phyloP scores from a whole-genome alignment of 2,797 vertebrate species.

The Sebastes taczanowskii region DNA sequence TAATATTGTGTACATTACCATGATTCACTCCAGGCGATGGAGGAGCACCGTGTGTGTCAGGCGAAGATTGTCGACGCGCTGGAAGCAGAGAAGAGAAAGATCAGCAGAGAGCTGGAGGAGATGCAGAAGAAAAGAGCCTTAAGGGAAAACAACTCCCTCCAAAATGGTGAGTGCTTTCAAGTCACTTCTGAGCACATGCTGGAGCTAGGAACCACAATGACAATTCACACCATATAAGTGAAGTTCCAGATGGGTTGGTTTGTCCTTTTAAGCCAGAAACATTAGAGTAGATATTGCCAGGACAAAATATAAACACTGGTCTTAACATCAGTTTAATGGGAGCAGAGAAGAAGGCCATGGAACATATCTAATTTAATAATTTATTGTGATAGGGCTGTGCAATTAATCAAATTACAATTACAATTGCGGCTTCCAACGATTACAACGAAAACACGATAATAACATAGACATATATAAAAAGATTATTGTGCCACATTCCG shows the following conservation, averaged over 20 bases:
- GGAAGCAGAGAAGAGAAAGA: conserved; percentile 93
- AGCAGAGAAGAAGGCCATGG: background rate
- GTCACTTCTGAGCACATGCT: background rate
- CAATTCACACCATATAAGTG: background rate
- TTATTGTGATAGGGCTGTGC: background rate
- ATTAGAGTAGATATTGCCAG: background rate
- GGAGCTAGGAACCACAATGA: background rate
- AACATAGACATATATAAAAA: too few species aligned
- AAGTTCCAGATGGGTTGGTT: background rate
- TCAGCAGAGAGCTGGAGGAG: conserved; percentile 87
- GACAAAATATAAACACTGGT: background rate
- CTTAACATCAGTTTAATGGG: background rate
- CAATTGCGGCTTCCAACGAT: too few species aligned
- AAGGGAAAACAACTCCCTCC: conserved; percentile 63
- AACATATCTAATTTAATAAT: background rate
- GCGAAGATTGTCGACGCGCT: conserved; percentile 92
- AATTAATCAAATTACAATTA: too few species aligned
- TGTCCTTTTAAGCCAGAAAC: background rate
- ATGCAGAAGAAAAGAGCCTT: conserved; percentile 78
- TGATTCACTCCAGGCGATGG: conserved; percentile 84
- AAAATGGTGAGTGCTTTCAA: conserved; percentile 65
- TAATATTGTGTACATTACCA: conserved; percentile 40
- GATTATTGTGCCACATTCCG: too few species aligned
- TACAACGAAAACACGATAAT: too few species aligned
- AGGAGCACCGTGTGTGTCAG: conserved; percentile 88